phyloP scores from a whole-genome alignment of 2,113 vertebrate genomes.

The Cnemophilus loriae region DNA sequence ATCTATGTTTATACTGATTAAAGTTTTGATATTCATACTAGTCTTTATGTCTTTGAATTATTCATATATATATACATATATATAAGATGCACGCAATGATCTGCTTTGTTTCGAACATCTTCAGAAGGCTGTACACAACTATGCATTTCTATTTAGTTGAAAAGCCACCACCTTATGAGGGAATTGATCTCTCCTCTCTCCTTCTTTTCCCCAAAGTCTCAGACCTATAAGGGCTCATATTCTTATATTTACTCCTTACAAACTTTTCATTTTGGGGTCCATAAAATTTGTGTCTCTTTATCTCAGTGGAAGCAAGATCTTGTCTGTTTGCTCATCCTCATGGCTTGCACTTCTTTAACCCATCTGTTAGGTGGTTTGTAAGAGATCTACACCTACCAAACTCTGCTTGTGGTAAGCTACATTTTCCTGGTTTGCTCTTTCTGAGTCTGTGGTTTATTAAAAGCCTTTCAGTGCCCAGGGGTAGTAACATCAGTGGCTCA shows the following conservation, averaged over 20 bases:
- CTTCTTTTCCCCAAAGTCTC: background rate
- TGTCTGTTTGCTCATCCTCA: background rate
- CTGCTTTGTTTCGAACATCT: background rate
- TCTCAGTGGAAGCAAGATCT: background rate
- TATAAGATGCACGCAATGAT: background rate
- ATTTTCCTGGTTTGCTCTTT: background rate
- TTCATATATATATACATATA: background rate
- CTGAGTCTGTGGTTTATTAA: constrained; percentile 39
- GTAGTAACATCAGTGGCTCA: constrained; percentile 19
- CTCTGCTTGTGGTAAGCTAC: background rate
- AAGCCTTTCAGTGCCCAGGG: constrained; percentile 1
- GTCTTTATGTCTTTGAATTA: background rate
- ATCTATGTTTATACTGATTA: background rate
- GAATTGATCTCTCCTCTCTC: background rate
- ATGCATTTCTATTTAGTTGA: background rate
- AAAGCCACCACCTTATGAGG: background rate
- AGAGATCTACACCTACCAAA: background rate
- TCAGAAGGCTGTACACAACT: background rate
- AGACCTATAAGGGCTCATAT: background rate
- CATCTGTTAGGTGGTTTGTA: constrained; percentile 6
- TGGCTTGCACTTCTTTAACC: background rate
- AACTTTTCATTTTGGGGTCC: background rate
- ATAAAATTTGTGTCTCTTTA: background rate
- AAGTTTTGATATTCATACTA: background rate
- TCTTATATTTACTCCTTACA: background rate